phyloP scores from a whole-genome alignment of 2,888 invertebrate genomes.

The Drosophila multiciliata region DNA sequence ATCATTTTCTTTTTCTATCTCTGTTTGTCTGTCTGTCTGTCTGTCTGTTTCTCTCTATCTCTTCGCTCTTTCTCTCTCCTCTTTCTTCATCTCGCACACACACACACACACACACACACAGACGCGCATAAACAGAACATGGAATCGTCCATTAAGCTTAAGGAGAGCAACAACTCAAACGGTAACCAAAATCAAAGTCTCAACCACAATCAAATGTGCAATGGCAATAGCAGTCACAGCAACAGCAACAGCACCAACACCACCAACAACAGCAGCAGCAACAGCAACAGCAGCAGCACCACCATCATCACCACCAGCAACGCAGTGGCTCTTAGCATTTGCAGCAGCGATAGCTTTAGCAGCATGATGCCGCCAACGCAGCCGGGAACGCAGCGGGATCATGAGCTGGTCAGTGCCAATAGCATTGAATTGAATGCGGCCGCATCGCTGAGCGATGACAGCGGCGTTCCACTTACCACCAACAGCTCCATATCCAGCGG shows the following conservation, averaged over 20 bases:
- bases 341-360: conserved; percentile 83
- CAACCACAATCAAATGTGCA: conserved; percentile 42
- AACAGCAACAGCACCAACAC: conserved; percentile 73
- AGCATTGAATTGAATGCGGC: conserved; percentile 85
- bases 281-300: conserved; percentile 65
- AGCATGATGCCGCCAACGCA: conserved; percentile 76
- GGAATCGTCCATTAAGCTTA: conserved; percentile 79
- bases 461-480: conserved; percentile 84
- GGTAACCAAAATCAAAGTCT: conserved; percentile 44
- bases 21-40: conserved; percentile 1
- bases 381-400: conserved; percentile 54
- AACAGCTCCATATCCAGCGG: conserved; percentile 85
- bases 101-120: conserved; percentile 8
- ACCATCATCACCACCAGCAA: conserved; percentile 66
- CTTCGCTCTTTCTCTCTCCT: background rate
- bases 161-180: conserved; percentile 67
- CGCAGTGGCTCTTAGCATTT: conserved; percentile 61
- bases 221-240: conserved; percentile 53
- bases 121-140: conserved; percentile 49
- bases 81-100: background rate
- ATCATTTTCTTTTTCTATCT: background rate
- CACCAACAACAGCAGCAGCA: conserved; percentile 54
- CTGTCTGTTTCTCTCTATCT: background rate
- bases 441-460: conserved; percentile 85
- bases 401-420: conserved; percentile 84